These are phyloP conservation scores for Lindbergichthys nudifrons DNA, from an alignment of 2,797 vertebrate genomes.

Conservation along the genomic window DNA sequence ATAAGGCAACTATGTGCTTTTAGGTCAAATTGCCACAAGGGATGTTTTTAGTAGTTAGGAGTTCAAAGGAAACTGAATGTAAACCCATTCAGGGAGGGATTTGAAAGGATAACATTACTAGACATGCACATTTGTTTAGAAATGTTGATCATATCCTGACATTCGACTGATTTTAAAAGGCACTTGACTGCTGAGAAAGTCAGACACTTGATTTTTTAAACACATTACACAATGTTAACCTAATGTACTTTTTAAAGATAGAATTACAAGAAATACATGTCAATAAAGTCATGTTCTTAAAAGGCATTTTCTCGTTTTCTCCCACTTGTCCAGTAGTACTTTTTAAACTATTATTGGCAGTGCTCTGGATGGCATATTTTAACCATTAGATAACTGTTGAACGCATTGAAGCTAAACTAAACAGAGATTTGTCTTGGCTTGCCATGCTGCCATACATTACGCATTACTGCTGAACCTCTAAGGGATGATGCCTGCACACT, in stretches of 20 bases:
- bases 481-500: constrained; percentile 25
- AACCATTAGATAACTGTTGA: constrained; percentile 43
- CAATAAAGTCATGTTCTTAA: neutral
- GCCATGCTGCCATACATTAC: constrained; percentile 43
- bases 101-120: constrained; percentile 33
- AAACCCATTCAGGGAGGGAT: constrained; percentile 20
- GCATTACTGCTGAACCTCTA: constrained; percentile 34
- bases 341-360: constrained; percentile 14
- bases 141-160: constrained; percentile 10
- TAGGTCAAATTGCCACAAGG: constrained; percentile 48
- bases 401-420: constrained; percentile 31
- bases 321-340: neutral
- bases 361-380: constrained; percentile 34
- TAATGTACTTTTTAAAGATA: neutral
- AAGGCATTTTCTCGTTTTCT: neutral
- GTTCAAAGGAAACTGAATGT: constrained; percentile 37
- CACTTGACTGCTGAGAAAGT: neutral
- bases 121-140: neutral
- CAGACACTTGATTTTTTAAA: neutral
- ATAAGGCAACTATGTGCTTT: constrained; percentile 67
- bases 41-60: constrained; percentile 52
- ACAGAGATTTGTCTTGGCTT: constrained; percentile 52
- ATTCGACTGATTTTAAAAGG: neutral
- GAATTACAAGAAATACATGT: neutral
- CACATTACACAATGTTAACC: neutral